A percentile compares a stretch with the other conserved stretches of the same genome.
Conservation (phyloP, 2,797 vertebrate genomes). For the Macropus fuliginosus region DNA sequence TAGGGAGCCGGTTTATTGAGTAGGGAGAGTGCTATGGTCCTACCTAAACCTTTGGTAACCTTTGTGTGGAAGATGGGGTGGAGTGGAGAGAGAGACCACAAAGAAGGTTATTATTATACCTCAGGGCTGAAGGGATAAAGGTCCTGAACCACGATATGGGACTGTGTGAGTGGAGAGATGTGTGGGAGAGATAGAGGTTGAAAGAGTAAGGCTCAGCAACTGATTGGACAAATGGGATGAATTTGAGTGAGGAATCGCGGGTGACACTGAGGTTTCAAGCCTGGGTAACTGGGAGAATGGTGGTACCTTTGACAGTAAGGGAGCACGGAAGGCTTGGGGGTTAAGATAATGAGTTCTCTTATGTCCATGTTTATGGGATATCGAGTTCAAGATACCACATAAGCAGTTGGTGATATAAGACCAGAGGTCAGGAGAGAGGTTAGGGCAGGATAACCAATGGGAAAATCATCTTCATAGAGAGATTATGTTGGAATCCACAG, state of each 20-base stretch:
- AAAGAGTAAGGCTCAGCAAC: background rate
- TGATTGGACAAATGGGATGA: background rate
- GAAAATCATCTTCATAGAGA: background rate
- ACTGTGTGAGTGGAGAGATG: background rate
- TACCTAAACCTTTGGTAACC: background rate
- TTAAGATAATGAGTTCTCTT: background rate
- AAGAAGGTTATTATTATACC: background rate
- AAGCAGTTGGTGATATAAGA: background rate
- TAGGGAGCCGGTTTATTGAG: background rate
- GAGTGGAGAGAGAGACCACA: background rate
- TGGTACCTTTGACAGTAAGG: background rate
- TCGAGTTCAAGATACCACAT: background rate
- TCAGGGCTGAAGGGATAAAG: background rate
- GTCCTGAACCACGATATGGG: background rate
- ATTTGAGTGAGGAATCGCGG: background rate
- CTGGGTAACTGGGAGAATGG: background rate
- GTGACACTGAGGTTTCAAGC: background rate
- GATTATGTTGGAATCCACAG: background rate
- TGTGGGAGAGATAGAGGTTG: background rate
- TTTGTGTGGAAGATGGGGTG: background rate
- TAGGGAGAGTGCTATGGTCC: background rate
- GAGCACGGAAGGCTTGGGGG: background rate
- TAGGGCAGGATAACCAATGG: background rate
- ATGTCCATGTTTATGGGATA: background rate
- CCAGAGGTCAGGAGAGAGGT: background rate